A percentile compares a stretch with the other conserved stretches of the same genome.
Evolutionary conservation across 2,888 invertebrate genomes (phyloP).

Genomic region (Malachius bipustulatus): DNA sequence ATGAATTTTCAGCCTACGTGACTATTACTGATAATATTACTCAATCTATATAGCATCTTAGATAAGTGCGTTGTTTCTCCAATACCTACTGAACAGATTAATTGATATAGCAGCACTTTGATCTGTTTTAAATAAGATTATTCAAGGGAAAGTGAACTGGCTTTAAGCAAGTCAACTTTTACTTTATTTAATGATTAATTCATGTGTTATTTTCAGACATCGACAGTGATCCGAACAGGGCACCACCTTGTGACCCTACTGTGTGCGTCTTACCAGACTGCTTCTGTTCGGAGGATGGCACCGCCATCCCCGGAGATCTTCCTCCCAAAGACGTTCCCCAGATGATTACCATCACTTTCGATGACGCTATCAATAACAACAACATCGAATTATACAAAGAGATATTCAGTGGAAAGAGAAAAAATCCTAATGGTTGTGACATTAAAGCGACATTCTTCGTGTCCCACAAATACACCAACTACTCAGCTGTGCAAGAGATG

Average conservation of each 20-base stretch:
- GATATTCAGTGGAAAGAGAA: slow-evolving; percentile 78
- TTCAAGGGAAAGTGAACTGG: too few relatives aligned
- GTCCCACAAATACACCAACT: slow-evolving; percentile 88
- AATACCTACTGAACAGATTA: too few relatives aligned
- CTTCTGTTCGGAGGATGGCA: slow-evolving; percentile 89
- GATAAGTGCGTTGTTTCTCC: too few relatives aligned
- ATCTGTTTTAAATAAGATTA: too few relatives aligned
- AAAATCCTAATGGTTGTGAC: slow-evolving; percentile 88
- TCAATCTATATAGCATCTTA: too few relatives aligned
- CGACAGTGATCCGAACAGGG: slow-evolving; percentile 87
- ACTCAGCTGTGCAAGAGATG: slow-evolving; percentile 84
- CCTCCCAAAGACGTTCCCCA: slow-evolving; percentile 79
- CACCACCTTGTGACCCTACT: slow-evolving; percentile 75
- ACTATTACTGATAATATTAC: too few relatives aligned
- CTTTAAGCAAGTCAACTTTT: too few relatives aligned
- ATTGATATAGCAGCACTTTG: too few relatives aligned
- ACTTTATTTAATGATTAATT: slow-evolving; percentile 3
- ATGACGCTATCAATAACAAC: slow-evolving; percentile 90
- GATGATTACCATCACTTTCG: slow-evolving; percentile 90
- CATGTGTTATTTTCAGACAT: slow-evolving; percentile 50
- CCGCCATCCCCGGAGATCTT: slow-evolving; percentile 72
- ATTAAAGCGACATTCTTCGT: slow-evolving; percentile 87
- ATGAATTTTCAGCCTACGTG: too few relatives aligned
- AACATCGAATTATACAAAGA: slow-evolving; percentile 89
- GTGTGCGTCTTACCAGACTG: slow-evolving; percentile 85